Evolutionary conservation across 2,113 vertebrate species (phyloP).

Genomic region (Vidua chalybeata): DNA sequence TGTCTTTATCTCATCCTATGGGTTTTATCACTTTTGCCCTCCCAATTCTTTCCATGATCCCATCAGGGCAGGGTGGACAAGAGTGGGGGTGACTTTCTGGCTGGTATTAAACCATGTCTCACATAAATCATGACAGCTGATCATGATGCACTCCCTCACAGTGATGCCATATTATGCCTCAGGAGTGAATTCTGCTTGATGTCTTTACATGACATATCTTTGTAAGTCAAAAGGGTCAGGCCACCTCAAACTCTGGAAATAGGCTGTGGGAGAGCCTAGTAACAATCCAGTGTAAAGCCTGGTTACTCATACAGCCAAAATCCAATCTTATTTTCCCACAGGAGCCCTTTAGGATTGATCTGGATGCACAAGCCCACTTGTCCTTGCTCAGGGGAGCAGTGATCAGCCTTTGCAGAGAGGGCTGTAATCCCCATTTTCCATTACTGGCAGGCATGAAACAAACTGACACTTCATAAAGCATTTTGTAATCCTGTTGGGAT

Average conservation of each 20-base stretch:
- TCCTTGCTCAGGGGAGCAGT: background rate
- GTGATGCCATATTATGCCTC: background rate
- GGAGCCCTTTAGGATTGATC: background rate
- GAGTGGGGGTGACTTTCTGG: background rate
- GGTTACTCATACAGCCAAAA: background rate
- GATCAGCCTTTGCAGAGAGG: background rate
- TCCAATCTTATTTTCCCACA: background rate
- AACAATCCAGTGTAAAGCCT: background rate
- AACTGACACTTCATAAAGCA: background rate
- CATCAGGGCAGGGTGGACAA: background rate
- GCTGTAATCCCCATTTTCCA: background rate
- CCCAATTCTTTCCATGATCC: background rate
- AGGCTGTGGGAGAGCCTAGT: background rate
- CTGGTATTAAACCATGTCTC: background rate
- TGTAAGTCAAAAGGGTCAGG: background rate
- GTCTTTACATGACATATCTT: background rate
- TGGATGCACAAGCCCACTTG: background rate
- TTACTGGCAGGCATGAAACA: background rate
- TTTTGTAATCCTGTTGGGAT: background rate
- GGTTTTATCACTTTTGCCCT: background rate
- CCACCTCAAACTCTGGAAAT: background rate
- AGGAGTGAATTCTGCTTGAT: background rate
- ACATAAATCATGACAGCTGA: background rate
- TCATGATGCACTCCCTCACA: background rate
- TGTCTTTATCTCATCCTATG: background rate